Percentiles rank a stretch among this genome's conserved stretches.
phyloP scores from a whole-genome alignment of 2,888 invertebrate species.

The Oscheius myriophilus region DNA sequence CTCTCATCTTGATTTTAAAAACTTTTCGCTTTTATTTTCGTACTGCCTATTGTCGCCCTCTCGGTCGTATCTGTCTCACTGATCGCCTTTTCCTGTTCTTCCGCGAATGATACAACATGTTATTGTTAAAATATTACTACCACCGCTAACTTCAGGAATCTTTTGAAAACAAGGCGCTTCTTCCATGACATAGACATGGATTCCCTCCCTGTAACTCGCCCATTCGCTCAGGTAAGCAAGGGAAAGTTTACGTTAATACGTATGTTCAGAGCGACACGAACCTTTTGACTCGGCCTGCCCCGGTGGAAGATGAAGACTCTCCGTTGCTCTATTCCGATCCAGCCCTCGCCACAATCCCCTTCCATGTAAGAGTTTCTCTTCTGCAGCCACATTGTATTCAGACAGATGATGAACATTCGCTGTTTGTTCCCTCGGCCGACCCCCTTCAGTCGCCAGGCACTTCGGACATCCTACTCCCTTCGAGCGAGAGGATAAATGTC shows the following conservation, averaged over 20 bases:
- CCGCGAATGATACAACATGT: no score
- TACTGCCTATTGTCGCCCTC: no score
- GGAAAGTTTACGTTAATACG: no score
- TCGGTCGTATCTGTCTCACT: no score
- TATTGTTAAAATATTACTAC: no score
- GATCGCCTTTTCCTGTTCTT: no score
- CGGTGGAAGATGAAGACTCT: not conserved
- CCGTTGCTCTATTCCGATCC: conserved; percentile 49
- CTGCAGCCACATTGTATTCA: not conserved
- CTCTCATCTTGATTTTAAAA: no score
- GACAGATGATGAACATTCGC: not conserved
- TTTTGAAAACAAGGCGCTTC: no score
- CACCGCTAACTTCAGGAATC: no score
- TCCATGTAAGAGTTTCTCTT: not conserved
- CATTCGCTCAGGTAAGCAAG: not conserved
- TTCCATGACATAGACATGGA: no score
- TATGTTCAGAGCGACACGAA: conserved; percentile 48
- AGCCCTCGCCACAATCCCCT: conserved; percentile 22
- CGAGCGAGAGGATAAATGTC: conserved; percentile 5
- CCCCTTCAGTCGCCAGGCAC: not conserved
- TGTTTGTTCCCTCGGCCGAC: conserved; percentile 9
- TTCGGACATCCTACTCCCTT: conserved; percentile 2
- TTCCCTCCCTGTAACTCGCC: not conserved
- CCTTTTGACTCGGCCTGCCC: conserved; percentile 31
- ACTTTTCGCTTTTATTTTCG: no score